Conservation (phyloP, 2,888 invertebrate genomes). For the Phalera bucephala region DNA sequence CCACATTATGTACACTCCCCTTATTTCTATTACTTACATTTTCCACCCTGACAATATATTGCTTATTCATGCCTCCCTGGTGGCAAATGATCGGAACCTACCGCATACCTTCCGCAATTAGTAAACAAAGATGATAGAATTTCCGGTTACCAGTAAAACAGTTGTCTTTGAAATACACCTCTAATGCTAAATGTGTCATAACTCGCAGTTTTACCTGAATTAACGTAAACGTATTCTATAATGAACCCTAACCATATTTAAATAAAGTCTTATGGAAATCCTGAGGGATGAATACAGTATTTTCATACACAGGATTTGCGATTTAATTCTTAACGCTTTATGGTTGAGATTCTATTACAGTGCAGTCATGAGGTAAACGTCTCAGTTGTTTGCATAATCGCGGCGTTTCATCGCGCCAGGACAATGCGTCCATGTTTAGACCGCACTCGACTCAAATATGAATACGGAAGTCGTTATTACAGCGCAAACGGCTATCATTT, state of each 20-base stretch:
- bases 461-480: slow-evolving; percentile 16
- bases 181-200: slow-evolving; percentile 21
- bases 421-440: slow-evolving; percentile 25
- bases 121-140: slow-evolving; percentile 5
- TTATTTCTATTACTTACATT: too few relatives aligned
- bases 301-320: slow-evolving; percentile 12
- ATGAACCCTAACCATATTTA: slow-evolving; percentile 8
- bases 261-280: slow-evolving; percentile 9
- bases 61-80: slow-evolving; percentile 4
- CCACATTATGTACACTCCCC: too few relatives aligned
- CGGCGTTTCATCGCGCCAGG: slow-evolving; percentile 21
- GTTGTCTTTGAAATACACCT: slow-evolving; percentile 24
- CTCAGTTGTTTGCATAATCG: slow-evolving; percentile 27
- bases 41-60: not conserved
- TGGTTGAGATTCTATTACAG: slow-evolving; percentile 7
- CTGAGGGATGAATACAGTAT: not conserved
- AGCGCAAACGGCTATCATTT: slow-evolving; percentile 5
- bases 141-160: slow-evolving; percentile 21
- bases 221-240: slow-evolving; percentile 8
- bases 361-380: slow-evolving; percentile 9
- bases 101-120: not conserved
- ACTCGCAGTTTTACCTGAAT: slow-evolving; percentile 11
- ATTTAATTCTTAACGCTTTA: slow-evolving; percentile 2
- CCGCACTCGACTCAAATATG: slow-evolving; percentile 23
- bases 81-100: slow-evolving; percentile 10